Conservation (phyloP, 2,113 vertebrate genomes). For the Melanostigma gelatinosum region DNA sequence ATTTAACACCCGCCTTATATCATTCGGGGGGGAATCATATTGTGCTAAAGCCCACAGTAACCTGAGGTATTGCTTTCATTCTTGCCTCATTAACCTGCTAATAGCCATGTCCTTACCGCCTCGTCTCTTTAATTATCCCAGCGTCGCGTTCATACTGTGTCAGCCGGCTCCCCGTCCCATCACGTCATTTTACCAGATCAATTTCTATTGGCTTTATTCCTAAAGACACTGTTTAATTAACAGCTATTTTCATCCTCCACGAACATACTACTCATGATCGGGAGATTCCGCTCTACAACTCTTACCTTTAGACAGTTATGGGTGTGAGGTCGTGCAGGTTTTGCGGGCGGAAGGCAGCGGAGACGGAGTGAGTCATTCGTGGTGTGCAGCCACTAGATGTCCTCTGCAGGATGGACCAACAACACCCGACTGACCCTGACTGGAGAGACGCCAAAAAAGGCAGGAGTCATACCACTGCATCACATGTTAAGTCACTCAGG, state of each 20-base stretch:
- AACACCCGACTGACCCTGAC: constrained; percentile 19
- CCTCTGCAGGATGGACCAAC: constrained; percentile 49
- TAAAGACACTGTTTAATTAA: constrained; percentile 67
- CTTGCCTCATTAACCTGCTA: constrained; percentile 92
- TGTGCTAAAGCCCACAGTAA: constrained; percentile 83
- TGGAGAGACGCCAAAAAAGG: constrained; percentile 54
- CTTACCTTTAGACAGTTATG: constrained; percentile 7
- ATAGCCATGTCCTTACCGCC: constrained; percentile 81
- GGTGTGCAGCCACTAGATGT: constrained; percentile 59
- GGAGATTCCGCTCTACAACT: constrained; percentile 30
- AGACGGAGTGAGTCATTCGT: constrained; percentile 3
- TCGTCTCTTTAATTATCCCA: constrained; percentile 79
- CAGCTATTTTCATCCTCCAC: constrained; percentile 56
- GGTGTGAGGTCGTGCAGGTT: constrained; percentile 11
- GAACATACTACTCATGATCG: constrained; percentile 28
- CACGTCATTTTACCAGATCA: constrained; percentile 63
- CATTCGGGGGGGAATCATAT: constrained; percentile 80
- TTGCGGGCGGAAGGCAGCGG: background rate
- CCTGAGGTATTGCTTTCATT: constrained; percentile 83
- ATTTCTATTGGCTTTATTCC: constrained; percentile 63
- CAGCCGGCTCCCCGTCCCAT: constrained; percentile 63
- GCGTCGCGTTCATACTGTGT: constrained; percentile 65
- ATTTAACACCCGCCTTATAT: constrained; percentile 85
- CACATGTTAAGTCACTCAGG: constrained; percentile 64
- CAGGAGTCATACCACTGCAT: constrained; percentile 59